These are phyloP conservation scores for Charanyca ferruginea DNA, from an alignment of 2,888 invertebrate genomes.

Conservation along the genomic window DNA sequence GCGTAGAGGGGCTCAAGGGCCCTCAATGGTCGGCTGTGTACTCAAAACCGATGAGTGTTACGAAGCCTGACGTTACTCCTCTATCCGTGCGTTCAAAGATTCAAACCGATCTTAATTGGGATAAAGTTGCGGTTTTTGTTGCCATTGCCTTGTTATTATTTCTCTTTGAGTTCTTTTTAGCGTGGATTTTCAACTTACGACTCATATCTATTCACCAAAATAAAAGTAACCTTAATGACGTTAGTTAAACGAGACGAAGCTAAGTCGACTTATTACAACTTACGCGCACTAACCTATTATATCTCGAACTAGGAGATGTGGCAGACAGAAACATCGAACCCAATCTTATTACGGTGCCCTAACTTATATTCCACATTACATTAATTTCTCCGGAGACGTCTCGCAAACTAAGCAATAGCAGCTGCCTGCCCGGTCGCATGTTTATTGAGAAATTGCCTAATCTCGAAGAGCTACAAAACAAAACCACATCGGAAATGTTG, in stretches of 20 bases:
- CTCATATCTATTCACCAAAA: conserved; percentile 41
- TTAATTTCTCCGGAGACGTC: conserved; percentile 90
- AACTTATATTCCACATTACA: conserved; percentile 88
- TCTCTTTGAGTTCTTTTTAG: conserved; percentile 65
- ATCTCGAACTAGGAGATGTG: conserved; percentile 77
- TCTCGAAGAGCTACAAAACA: conserved; percentile 90
- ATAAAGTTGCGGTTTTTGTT: conserved; percentile 69
- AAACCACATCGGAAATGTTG: conserved; percentile 90
- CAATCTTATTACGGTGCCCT: conserved; percentile 83
- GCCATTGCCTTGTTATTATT: conserved; percentile 62
- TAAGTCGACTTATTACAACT: conserved; percentile 63
- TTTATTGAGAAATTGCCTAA: conserved; percentile 90
- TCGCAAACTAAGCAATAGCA: conserved; percentile 86
- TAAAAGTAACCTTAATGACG: conserved; percentile 53
- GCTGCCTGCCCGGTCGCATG: conserved; percentile 86
- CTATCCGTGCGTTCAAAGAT: conserved; percentile 85
- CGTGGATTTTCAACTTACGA: conserved; percentile 42
- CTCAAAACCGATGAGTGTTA: conserved; percentile 86
- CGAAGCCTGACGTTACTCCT: conserved; percentile 82
- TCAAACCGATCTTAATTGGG: conserved; percentile 86
- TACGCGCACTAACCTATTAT: conserved; percentile 69
- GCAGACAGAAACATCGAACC: conserved; percentile 83
- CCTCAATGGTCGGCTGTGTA: conserved; percentile 84
- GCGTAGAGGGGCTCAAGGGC: conserved; percentile 82
- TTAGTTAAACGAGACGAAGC: conserved; percentile 45